These are phyloP conservation scores for Lycodopsis pacificus DNA, from an alignment of 2,797 vertebrate species.

Conservation along the genomic window DNA sequence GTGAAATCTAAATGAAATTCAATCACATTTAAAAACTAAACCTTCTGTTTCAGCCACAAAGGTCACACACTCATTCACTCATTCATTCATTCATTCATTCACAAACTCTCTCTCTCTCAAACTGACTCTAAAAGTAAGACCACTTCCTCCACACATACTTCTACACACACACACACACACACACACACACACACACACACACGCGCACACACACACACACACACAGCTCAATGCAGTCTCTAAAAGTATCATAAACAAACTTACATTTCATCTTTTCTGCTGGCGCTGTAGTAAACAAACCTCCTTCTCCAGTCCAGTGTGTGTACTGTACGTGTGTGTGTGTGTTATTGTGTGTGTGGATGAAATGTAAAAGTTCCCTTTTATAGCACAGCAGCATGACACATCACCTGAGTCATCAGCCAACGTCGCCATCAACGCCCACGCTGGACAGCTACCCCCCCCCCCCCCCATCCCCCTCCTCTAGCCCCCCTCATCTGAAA, in stretches of 20 bases:
- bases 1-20: constrained; percentile 13
- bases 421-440: constrained; percentile 64
- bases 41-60: neutral
- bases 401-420: constrained; percentile 84
- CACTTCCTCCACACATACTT: constrained; percentile 33
- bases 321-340: constrained; percentile 45
- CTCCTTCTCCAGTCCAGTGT: constrained; percentile 55
- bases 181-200: constrained; percentile 26
- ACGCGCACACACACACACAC: constrained; percentile 17
- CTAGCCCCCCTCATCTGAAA: constrained; percentile 9
- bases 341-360: constrained; percentile 75
- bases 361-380: constrained; percentile 83
- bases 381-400: constrained; percentile 82
- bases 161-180: constrained; percentile 15
- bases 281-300: constrained; percentile 67
- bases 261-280: constrained; percentile 75
- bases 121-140: constrained; percentile 23
- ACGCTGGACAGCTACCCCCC: constrained; percentile 45
- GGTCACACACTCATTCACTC: neutral
- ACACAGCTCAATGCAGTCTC: constrained; percentile 19
- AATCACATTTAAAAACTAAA: neutral
- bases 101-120: neutral
- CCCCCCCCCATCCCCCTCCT: neutral
- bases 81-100: neutral
- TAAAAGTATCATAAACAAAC: constrained; percentile 58